Conservation (phyloP, 2,113 vertebrate genomes). For the Mirza zaza region DNA sequence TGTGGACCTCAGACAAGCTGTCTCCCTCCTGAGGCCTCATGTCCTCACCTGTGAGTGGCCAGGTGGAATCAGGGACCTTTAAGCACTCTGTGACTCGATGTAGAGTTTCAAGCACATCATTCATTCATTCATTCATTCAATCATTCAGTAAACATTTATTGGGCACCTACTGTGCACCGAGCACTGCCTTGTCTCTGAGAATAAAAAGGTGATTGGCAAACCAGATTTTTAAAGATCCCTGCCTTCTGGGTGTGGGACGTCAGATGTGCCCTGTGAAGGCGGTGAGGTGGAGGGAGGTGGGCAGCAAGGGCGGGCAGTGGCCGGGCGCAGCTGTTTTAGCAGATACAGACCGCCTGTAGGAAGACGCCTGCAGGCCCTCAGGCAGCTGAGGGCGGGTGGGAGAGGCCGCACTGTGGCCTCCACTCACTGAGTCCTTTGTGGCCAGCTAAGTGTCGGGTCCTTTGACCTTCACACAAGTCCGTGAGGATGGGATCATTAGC, state of each 20-base stretch:
- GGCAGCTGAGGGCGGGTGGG: not conserved
- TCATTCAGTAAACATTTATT: not conserved
- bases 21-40: not conserved
- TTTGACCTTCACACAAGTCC: not conserved
- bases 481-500: too few species aligned
- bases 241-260: not conserved
- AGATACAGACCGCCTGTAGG: not conserved
- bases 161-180: not conserved
- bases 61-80: not conserved
- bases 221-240: not conserved
- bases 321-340: fast-evolving
- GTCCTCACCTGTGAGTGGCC: not conserved
- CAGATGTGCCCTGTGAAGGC: not conserved
- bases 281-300: not conserved
- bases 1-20: not conserved
- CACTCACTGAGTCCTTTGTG: not conserved
- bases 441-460: not conserved
- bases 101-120: fast-evolving
- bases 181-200: not conserved
- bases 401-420: not conserved
- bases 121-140: not conserved
- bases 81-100: fast-evolving
- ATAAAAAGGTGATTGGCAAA: not conserved
- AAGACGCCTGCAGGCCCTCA: not conserved
- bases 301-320: fast-evolving